Evolutionary conservation across 2,888 invertebrate genomes (phyloP).

Genomic region (Papilio demoleus): DNA sequence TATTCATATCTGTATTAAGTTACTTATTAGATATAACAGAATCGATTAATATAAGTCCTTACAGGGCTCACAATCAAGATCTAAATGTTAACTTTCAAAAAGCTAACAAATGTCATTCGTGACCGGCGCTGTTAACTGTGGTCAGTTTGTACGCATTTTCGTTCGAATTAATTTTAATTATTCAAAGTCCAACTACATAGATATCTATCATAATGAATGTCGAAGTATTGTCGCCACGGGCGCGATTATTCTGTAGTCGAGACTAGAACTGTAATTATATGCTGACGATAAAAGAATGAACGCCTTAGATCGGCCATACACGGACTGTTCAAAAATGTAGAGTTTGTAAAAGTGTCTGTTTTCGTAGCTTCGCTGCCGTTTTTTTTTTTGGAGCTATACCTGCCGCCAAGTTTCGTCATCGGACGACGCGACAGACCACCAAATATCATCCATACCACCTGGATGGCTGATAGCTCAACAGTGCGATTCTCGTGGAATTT

Average conservation of each 20-base stretch:
- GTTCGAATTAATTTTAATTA: slow-evolving; percentile 44
- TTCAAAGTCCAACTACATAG: slow-evolving; percentile 49
- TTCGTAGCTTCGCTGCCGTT: no score
- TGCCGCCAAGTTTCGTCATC: no score
- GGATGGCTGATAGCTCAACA: no score
- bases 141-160: slow-evolving; percentile 29
- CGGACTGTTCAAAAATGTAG: not conserved
- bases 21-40: not conserved
- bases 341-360: no score
- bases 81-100: slow-evolving; percentile 32
- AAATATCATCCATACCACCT: no score
- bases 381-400: no score
- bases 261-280: slow-evolving; percentile 36
- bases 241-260: slow-evolving; percentile 46
- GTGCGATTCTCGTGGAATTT: no score
- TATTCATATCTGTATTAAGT: not conserved
- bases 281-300: slow-evolving; percentile 38
- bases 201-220: slow-evolving; percentile 56
- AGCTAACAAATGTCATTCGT: slow-evolving; percentile 41
- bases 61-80: slow-evolving; percentile 31
- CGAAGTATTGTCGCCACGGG: slow-evolving; percentile 47
- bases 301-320: slow-evolving; percentile 21
- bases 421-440: no score
- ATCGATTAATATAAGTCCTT: slow-evolving; percentile 16
- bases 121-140: slow-evolving; percentile 27